Base-by-base conservation (phyloP, 2,797 vertebrate genomes). In the Phyllotis vaccarum region DNA sequence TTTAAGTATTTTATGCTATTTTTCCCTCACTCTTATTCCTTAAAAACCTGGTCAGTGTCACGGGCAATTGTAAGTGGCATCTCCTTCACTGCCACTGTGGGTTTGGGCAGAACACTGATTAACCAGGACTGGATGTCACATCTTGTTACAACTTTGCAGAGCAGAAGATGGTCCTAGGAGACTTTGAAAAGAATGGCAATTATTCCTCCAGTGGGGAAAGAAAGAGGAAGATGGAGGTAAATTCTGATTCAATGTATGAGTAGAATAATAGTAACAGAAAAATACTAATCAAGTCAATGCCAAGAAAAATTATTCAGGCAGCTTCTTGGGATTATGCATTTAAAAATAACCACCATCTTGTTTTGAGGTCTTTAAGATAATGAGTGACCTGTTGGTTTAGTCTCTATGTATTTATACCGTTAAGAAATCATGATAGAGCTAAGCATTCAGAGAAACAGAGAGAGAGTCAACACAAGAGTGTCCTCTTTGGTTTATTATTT, bases 51-150 rank as follows among this genome's bases (percentile, higher is more conserved):
- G 98, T 98, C 98, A 98, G 98, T 98, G 98, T 98, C 98, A 98
- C 0, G 2, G 96, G 95, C 93, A 98, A 98, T 97, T 97, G 94
- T 97, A 97, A 98, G 96, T 97, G 97, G 97, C 98, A 98, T 98
- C 97, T 87, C 90, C 95, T 97, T 96, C 95, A 86, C 93, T 96
- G 96, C 97, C 97, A 97, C 97, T 96, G 97, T 90, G 95, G 97
- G 94, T 98, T 97, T 96, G 93, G 97, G 96, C 97, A 98, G 98
- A 99, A 99, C 98, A 97, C 98, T 99, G 99, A 99, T 99, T 99
- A 99, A 98, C 99, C 98, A 97, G 97, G 99, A 99, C 99, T 99
- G 98, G 90, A 99, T 99, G 99, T 99, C 99, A 99, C 99, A 98
- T 99, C 98, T 98, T 97, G 98, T 99, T 99, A 99, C 98, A 99